These are phyloP conservation scores for Odontomachus brunneus DNA, from an alignment of 1,140 invertebrate genomes.

Conservation along the genomic window DNA sequence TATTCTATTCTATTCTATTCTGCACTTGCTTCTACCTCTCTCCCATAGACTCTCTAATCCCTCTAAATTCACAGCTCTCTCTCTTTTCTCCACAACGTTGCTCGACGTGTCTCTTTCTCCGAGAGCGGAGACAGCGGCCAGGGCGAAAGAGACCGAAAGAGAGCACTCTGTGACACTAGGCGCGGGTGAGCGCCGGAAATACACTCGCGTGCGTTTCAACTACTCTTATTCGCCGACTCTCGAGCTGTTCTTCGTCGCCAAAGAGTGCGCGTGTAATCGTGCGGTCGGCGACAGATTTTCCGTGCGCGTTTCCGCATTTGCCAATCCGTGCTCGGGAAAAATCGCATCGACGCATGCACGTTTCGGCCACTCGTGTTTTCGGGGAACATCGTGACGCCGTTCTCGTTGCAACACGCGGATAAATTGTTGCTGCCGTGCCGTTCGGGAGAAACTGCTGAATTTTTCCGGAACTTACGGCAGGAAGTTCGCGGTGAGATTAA, in stretches of 20 bases:
- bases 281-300: constrained; percentile 47
- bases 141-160: constrained; percentile 38
- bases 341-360: neutral
- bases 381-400: too few species aligned
- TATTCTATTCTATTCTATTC: too few species aligned
- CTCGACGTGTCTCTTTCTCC: constrained; percentile 16
- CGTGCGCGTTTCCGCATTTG: neutral
- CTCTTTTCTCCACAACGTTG: neutral
- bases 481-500: too few species aligned
- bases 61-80: too few species aligned
- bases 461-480: too few species aligned
- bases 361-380: neutral
- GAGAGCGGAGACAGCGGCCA: constrained; percentile 41
- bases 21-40: neutral
- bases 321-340: neutral
- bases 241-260: constrained; percentile 33
- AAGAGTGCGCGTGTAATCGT: constrained; percentile 26
- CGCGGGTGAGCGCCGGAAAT: constrained; percentile 70
- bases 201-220: constrained; percentile 60
- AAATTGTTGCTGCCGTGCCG: neutral
- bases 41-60: too few species aligned
- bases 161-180: constrained; percentile 29
- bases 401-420: neutral
- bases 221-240: constrained; percentile 60
- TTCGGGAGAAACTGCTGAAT: too few species aligned